Conservation (phyloP, 2,888 invertebrate species). For the Rhagonycha lutea region DNA sequence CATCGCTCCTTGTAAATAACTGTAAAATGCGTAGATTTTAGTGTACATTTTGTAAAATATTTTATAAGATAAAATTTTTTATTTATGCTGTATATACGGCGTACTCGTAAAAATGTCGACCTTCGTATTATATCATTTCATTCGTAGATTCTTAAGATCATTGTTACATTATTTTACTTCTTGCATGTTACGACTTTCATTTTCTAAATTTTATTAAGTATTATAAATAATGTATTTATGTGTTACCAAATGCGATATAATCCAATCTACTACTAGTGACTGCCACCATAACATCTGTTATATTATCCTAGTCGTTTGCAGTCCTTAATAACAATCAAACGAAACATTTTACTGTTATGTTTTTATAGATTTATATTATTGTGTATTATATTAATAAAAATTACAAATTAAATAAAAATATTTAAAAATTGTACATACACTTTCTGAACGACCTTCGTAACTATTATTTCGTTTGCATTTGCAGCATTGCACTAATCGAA, state of each 20-base stretch:
- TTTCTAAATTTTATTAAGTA: not conserved
- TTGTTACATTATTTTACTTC: not conserved
- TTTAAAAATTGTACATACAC: conserved; percentile 34
- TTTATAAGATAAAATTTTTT: not conserved
- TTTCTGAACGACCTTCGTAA: conserved; percentile 1
- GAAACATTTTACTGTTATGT: conserved; percentile 47
- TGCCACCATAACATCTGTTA: conserved; percentile 22
- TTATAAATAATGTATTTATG: not conserved
- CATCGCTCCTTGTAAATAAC: conserved; percentile 26
- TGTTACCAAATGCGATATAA: not conserved
- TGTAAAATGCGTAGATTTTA: conserved; percentile 17
- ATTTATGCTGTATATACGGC: not conserved
- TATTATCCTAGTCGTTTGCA: conserved; percentile 52
- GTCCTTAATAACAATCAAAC: conserved; percentile 45
- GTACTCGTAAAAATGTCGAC: not conserved
- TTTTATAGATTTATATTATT: conserved; percentile 40
- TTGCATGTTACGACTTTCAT: not conserved
- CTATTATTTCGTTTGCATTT: not conserved
- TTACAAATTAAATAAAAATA: conserved; percentile 29
- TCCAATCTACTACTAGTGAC: conserved; percentile 4
- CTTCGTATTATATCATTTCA: not conserved
- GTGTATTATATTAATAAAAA: conserved; percentile 42
- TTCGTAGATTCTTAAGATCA: not conserved
- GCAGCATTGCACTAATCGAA: not conserved
- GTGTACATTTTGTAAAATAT: conserved; percentile 13